Evolutionary conservation across 1,140 invertebrate genomes (phyloP).

Genomic region (Drosophila nasuta): DNA sequence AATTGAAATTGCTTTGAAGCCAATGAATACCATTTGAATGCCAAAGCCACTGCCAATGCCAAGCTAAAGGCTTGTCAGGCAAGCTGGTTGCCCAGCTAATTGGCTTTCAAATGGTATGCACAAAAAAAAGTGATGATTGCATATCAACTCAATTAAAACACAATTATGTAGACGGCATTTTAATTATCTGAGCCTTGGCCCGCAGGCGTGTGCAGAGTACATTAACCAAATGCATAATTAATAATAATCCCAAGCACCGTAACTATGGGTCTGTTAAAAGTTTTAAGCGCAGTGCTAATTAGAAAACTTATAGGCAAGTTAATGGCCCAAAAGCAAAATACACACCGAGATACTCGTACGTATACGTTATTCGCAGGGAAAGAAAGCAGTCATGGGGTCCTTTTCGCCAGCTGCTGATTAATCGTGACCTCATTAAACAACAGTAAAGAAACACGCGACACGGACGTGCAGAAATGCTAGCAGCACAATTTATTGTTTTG

Average conservation of each 20-base stretch:
- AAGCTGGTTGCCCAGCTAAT: conserved; percentile 15
- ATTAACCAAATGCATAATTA: conserved; percentile 64
- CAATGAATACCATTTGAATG: conserved; percentile 7
- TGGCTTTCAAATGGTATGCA: conserved; percentile 39
- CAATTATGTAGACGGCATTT: conserved; percentile 56
- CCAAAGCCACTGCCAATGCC: background rate
- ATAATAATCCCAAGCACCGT: conserved; percentile 37
- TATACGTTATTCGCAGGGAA: conserved; percentile 35
- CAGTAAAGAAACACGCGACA: conserved; percentile 56
- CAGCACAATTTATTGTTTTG: conserved; percentile 70
- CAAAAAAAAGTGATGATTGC: conserved; percentile 43
- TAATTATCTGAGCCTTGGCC: conserved; percentile 52
- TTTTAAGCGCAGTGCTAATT: conserved; percentile 75
- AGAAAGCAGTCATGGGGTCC: background rate
- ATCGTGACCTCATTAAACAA: conserved; percentile 79
- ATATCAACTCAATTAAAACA: conserved; percentile 67
- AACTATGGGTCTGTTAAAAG: conserved; percentile 55
- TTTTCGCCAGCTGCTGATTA: conserved; percentile 59
- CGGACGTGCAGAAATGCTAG: conserved; percentile 71
- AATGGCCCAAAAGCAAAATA: conserved; percentile 31
- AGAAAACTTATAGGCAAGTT: conserved; percentile 70
- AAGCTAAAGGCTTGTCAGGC: background rate
- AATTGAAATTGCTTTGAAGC: conserved; percentile 6
- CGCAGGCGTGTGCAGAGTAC: conserved; percentile 1
- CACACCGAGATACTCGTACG: too few species aligned